Conservation (phyloP, 2,113 vertebrate species). For the Aleadryas rufinucha region DNA sequence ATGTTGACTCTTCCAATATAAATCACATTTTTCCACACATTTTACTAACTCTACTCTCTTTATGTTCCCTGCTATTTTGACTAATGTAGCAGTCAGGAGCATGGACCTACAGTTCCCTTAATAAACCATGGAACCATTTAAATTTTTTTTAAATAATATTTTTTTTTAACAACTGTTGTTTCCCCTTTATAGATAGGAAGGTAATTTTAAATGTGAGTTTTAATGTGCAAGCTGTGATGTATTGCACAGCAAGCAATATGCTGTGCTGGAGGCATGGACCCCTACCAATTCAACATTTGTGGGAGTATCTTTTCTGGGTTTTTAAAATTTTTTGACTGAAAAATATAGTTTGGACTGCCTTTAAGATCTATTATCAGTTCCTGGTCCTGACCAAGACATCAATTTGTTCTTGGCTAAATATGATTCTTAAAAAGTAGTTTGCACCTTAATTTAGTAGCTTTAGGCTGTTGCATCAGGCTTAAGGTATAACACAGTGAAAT, state of each 20-base stretch:
- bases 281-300: not conserved
- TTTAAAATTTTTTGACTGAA: not conserved
- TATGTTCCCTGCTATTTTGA: not conserved
- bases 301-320: not conserved
- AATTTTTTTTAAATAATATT: rapidly evolving
- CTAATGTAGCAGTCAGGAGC: not conserved
- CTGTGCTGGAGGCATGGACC: not conserved
- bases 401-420: not conserved
- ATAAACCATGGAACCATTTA: not conserved
- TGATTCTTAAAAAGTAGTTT: not conserved
- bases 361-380: not conserved
- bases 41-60: not conserved
- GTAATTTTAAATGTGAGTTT: not conserved
- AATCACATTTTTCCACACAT: not conserved
- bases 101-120: not conserved
- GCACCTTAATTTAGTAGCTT: not conserved
- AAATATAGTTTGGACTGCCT: not conserved
- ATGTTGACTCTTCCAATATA: not conserved
- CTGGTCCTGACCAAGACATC: not conserved
- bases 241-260: not conserved
- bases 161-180: not conserved
- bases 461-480: not conserved
- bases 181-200: not conserved
- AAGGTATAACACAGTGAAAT: not conserved
- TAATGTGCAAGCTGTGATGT: not conserved